A percentile compares a stretch with the other conserved stretches of the same genome.
These are phyloP conservation scores for Bubo scandiacus DNA, from an alignment of 2,113 vertebrate genomes.

Conservation along the genomic window DNA sequence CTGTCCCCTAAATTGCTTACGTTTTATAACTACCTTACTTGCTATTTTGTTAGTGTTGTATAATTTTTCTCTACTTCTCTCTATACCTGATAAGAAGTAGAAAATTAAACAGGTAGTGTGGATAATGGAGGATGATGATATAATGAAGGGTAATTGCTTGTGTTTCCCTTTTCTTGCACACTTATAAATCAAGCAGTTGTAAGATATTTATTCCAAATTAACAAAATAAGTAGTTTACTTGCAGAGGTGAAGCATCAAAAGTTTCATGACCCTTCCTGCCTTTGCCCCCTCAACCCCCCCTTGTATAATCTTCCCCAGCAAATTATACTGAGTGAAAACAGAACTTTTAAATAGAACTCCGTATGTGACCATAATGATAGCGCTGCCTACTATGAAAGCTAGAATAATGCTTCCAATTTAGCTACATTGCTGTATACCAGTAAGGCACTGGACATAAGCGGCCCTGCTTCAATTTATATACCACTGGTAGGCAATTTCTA, in stretches of 20 bases:
- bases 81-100: neutral
- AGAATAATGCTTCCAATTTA: neutral
- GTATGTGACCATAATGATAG: neutral
- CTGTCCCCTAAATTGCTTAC: neutral
- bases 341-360: neutral
- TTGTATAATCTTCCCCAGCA: neutral
- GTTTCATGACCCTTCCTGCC: neutral
- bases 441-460: neutral
- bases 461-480: neutral
- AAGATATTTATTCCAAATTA: neutral
- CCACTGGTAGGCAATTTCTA: neutral
- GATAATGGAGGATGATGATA: neutral
- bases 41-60: neutral
- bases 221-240: neutral
- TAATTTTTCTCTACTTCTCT: neutral
- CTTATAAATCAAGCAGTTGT: neutral
- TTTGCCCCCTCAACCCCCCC: neutral
- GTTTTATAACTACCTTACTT: neutral
- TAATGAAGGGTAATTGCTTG: neutral
- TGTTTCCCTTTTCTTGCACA: neutral
- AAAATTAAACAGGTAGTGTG: neutral
- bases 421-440: neutral
- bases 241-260: neutral
- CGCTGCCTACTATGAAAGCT: neutral
- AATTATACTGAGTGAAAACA: neutral